phyloP scores from a whole-genome alignment of 2,888 invertebrate genomes.

The Dioctria rufipes region DNA sequence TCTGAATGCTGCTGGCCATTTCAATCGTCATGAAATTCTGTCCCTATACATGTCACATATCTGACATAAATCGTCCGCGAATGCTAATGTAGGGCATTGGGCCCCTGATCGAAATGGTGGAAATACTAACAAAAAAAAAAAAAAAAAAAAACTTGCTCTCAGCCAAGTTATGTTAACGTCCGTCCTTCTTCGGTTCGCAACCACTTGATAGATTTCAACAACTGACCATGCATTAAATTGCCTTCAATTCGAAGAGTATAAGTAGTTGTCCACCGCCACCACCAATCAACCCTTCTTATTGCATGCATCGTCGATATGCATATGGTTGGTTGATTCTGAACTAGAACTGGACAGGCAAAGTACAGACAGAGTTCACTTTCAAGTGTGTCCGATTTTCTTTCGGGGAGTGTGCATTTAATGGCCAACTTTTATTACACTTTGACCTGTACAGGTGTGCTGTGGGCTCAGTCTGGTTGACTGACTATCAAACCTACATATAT shows the following conservation, averaged over 20 bases:
- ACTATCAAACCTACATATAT: neutral
- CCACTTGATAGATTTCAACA: slow-evolving; percentile 11
- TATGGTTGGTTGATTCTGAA: slow-evolving; percentile 2
- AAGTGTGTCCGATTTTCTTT: neutral
- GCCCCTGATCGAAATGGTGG: neutral
- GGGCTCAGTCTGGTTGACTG: neutral
- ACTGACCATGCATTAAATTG: slow-evolving; percentile 48
- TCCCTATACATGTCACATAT: slow-evolving; percentile 2
- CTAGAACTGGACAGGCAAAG: neutral
- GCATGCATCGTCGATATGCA: slow-evolving; percentile 4
- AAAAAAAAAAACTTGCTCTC: neutral
- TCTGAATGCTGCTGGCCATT: no score
- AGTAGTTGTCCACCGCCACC: slow-evolving; percentile 6
- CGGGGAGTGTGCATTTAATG: slow-evolving; percentile 26
- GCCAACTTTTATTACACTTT: slow-evolving; percentile 27
- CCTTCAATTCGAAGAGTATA: slow-evolving; percentile 20
- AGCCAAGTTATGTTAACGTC: neutral
- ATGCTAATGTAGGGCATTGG: neutral
- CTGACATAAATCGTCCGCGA: slow-evolving; percentile 21
- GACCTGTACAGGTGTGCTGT: slow-evolving; percentile 45
- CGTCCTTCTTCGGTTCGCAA: neutral
- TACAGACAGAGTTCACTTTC: neutral
- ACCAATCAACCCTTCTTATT: neutral
- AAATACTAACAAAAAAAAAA: neutral
- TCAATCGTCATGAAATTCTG: neutral